Evolutionary conservation across 2,888 invertebrate genomes (phyloP).

Genomic region (Rotaria magnacalcarata): DNA sequence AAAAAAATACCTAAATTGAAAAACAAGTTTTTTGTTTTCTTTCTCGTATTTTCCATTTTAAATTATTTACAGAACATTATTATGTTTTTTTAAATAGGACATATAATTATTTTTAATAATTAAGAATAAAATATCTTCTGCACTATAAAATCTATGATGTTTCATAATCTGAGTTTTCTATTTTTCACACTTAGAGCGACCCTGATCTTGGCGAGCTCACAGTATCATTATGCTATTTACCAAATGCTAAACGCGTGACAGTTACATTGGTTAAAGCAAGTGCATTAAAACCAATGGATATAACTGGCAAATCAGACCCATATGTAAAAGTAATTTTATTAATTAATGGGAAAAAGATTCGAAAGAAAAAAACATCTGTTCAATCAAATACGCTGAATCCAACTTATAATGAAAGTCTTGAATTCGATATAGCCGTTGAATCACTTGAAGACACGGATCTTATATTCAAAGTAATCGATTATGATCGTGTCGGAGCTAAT

Average conservation of each 20-base stretch:
- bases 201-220: constrained; percentile 83
- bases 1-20: too few relatives aligned
- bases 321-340: constrained; percentile 85
- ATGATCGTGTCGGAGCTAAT: constrained; percentile 81
- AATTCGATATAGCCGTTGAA: constrained; percentile 80
- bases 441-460: constrained; percentile 74
- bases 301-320: constrained; percentile 87
- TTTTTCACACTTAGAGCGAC: constrained; percentile 66
- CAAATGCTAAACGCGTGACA: constrained; percentile 81
- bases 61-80: too few relatives aligned
- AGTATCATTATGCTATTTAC: constrained; percentile 82
- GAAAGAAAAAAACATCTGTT: constrained; percentile 86
- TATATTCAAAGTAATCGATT: constrained; percentile 79
- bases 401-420: constrained; percentile 85
- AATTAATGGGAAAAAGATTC: constrained; percentile 79
- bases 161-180: too few relatives aligned
- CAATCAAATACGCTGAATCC: constrained; percentile 79
- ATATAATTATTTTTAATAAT: too few relatives aligned
- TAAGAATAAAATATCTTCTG: too few relatives aligned
- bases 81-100: too few relatives aligned
- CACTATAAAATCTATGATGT: too few relatives aligned
- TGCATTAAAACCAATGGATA: constrained; percentile 85
- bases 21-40: too few relatives aligned
- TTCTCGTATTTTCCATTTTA: too few relatives aligned
- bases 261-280: constrained; percentile 84